Evolutionary conservation across 1,140 invertebrate species (phyloP).

Genomic region (Centruroides vittatus): DNA sequence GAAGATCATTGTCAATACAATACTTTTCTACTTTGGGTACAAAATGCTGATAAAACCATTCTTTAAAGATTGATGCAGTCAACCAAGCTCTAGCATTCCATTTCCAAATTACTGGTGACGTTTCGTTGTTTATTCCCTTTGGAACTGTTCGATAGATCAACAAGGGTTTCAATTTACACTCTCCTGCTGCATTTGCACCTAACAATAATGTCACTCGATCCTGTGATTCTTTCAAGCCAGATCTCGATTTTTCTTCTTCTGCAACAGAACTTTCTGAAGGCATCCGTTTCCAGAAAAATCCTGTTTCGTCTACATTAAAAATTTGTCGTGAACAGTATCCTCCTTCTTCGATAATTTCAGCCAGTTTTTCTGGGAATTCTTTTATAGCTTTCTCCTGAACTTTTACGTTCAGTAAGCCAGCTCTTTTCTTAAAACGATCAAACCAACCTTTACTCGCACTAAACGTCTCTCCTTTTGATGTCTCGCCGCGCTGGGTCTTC

Average conservation of each 20-base stretch:
- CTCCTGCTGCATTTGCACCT: slow-evolving; percentile 3
- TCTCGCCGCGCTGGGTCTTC: too few species aligned
- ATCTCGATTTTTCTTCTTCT: slow-evolving; percentile 2
- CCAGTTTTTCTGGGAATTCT: slow-evolving; percentile 12
- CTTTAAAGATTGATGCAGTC: background rate
- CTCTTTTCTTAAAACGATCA: too few species aligned
- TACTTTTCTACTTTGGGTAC: background rate
- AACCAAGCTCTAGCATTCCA: slow-evolving; percentile 4
- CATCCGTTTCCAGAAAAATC: slow-evolving; percentile 26
- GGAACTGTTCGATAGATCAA: slow-evolving; percentile 9
- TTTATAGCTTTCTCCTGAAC: too few species aligned
- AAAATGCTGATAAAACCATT: background rate
- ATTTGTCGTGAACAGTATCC: slow-evolving; percentile 25
- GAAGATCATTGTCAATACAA: background rate
- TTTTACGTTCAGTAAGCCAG: too few species aligned
- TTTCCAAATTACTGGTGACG: slow-evolving; percentile 10
- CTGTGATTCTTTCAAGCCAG: slow-evolving; percentile 4
- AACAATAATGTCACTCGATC: slow-evolving; percentile 4
- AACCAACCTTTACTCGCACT: too few species aligned
- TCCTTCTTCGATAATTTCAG: slow-evolving; percentile 24
- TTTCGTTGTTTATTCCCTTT: slow-evolving; percentile 1
- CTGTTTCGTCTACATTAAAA: slow-evolving; percentile 22
- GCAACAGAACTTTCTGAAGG: slow-evolving; percentile 10
- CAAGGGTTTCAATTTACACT: slow-evolving; percentile 13
- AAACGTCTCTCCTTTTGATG: too few species aligned